Evolutionary conservation across 2,888 invertebrate species (phyloP), one percentile per base, ranked within the genome.

Genomic region (Heliconius sara): DNA sequence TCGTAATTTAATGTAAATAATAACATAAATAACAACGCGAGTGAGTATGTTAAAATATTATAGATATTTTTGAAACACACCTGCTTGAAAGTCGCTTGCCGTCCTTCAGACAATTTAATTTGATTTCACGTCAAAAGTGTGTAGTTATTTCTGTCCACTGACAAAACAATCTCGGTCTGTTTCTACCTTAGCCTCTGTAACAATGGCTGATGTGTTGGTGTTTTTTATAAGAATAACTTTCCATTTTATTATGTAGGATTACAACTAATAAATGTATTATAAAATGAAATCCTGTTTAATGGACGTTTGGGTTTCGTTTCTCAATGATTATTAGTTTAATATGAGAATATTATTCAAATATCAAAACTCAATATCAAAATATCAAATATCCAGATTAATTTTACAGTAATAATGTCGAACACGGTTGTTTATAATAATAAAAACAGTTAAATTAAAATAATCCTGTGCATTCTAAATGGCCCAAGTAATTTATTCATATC

Each of bases 381-480:
- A 0, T 60, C 10, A 27, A 27, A 2, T 6, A 65, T 65, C 6
- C 7, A 65, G 7, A 65, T 27, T 27, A 0, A 27, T 65, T 65
- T 27, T 27, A 27, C 2, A 65, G 19, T 65, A 16, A 27, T 27
- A 27, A 27, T 65, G 27, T 13, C 13, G n/a, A 43, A 43, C 5
- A 43, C 25, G 71, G 27, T 57, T 52, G 34, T 75, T 77, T 72
- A 65, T 27, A 73, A 89, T 87, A 89, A 73, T 39, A 63, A 71
- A 47, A 77, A 71, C 71, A 77, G n/a, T 52, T n/a, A 57, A 78
- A 34, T 67, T 22, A 25, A 66, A 78, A 78, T 73, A 67, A 67
- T 78, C 27, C 67, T 67, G 60, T 63, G 60, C 68, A 74, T 43
- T 78, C 43, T 68, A 68, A 78, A 78, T 66, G 19, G 60, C 68